A percentile compares a stretch with the other conserved stretches of the same genome.
Evolutionary conservation across 2,113 vertebrate species (phyloP).

Genomic region (Murina feae): DNA sequence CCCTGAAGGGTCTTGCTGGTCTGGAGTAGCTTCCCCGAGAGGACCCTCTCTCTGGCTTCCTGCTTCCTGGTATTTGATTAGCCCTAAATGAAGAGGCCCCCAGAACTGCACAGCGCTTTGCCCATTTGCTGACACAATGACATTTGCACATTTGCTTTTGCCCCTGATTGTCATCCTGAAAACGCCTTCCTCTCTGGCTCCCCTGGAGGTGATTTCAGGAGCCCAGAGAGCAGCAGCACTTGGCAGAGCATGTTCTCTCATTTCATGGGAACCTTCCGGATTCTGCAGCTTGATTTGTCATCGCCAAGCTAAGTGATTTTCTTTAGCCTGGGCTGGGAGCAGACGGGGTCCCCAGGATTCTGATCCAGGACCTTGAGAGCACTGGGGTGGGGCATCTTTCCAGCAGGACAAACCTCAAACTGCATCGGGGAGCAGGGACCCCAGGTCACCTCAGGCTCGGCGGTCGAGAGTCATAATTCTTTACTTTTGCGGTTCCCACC

Average conservation of each 20-base stretch:
- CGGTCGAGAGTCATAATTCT: no score
- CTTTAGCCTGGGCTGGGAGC: background rate
- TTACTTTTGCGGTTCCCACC: background rate
- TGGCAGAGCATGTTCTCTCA: background rate
- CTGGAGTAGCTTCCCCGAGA: background rate
- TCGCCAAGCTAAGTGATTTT: background rate
- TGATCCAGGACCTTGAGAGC: background rate
- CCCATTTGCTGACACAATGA: constrained; percentile 24
- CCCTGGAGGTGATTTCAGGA: background rate
- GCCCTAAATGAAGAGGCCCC: constrained; percentile 31
- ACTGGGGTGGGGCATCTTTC: background rate
- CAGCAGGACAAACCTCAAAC: background rate
- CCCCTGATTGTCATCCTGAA: background rate
- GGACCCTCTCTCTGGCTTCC: background rate
- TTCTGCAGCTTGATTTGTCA: background rate
- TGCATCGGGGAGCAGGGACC: background rate
- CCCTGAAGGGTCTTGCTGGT: constrained; percentile 8
- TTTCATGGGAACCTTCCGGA: background rate
- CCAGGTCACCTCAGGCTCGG: background rate
- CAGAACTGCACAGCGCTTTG: background rate
- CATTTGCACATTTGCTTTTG: background rate
- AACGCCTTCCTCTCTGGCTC: background rate
- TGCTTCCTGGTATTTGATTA: constrained; percentile 43
- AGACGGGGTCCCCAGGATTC: background rate
- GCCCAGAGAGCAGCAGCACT: background rate